Evolutionary conservation across 2,888 invertebrate genomes (phyloP).

Genomic region (Cynaeus angustus): DNA sequence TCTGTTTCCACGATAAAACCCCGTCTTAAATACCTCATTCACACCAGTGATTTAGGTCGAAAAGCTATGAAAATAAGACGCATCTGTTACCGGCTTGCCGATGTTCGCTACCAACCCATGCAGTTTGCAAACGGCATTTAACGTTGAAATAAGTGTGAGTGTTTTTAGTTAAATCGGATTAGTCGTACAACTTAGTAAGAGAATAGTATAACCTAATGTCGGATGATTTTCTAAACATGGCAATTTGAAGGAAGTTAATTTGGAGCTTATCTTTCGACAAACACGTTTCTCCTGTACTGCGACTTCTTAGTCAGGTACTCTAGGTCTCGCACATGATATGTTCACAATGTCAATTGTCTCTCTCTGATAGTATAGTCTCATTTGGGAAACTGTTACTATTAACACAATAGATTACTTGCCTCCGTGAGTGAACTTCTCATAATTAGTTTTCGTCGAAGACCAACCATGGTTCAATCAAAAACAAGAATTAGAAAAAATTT

Average conservation of each 20-base stretch:
- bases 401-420: conserved; percentile 55
- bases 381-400: conserved; percentile 55
- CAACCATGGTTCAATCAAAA: conserved; percentile 2
- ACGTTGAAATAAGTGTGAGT: conserved; percentile 54
- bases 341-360: conserved; percentile 66
- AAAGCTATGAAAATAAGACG: conserved; percentile 58
- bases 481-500: conserved; percentile 14
- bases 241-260: conserved; percentile 68
- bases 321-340: conserved; percentile 62
- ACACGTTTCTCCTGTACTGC: conserved; percentile 63
- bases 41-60: conserved; percentile 42
- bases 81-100: conserved; percentile 60
- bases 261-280: conserved; percentile 68
- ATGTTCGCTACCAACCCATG: conserved; percentile 51
- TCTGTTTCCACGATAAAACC: conserved; percentile 23
- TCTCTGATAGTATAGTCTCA: conserved; percentile 54
- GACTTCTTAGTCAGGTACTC: conserved; percentile 62
- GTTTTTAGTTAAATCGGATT: conserved; percentile 58
- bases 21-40: conserved; percentile 31
- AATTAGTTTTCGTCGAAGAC: conserved; percentile 25
- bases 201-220: conserved; percentile 58
- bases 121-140: conserved; percentile 53
- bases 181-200: conserved; percentile 46
- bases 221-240: conserved; percentile 68
- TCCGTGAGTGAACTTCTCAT: conserved; percentile 26